phyloP scores from a whole-genome alignment of 2,888 invertebrate genomes.

The Stenodema calcarata region DNA sequence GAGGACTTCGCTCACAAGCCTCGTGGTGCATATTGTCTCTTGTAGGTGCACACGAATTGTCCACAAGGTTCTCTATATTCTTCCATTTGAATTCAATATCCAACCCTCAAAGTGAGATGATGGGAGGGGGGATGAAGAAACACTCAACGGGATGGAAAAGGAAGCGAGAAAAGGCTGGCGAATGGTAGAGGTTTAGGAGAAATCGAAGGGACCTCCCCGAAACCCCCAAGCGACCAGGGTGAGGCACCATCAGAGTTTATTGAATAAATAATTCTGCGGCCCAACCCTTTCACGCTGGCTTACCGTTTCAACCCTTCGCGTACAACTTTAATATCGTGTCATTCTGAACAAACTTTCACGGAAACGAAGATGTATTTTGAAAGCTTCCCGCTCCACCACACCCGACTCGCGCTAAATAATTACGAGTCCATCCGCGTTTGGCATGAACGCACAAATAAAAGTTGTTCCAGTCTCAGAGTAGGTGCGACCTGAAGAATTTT shows the following conservation, averaged over 20 bases:
- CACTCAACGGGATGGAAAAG: neutral
- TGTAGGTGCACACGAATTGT: no score
- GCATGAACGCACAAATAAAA: neutral
- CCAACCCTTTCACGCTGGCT: slow-evolving; percentile 43
- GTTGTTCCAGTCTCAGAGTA: neutral
- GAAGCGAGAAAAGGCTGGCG: neutral
- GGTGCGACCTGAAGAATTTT: neutral
- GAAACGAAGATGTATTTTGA: slow-evolving; percentile 43
- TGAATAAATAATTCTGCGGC: slow-evolving; percentile 46
- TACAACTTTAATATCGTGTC: slow-evolving; percentile 46
- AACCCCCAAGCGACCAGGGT: neutral
- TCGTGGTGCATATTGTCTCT: no score
- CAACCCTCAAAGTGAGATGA: no score
- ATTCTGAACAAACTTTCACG: slow-evolving; percentile 23
- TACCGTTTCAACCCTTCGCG: slow-evolving; percentile 24
- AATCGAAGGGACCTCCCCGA: neutral
- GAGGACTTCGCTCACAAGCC: no score
- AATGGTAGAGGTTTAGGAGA: neutral
- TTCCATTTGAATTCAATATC: neutral
- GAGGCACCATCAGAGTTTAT: slow-evolving; percentile 30
- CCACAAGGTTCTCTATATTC: no score
- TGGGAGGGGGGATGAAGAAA: neutral
- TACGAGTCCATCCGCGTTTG: neutral
- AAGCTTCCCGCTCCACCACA: neutral
- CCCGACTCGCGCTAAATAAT: neutral